Percentiles rank a stretch among this genome's conserved stretches.
phyloP scores from a whole-genome alignment of 1,140 invertebrate species.

The Atta cephalotes region DNA sequence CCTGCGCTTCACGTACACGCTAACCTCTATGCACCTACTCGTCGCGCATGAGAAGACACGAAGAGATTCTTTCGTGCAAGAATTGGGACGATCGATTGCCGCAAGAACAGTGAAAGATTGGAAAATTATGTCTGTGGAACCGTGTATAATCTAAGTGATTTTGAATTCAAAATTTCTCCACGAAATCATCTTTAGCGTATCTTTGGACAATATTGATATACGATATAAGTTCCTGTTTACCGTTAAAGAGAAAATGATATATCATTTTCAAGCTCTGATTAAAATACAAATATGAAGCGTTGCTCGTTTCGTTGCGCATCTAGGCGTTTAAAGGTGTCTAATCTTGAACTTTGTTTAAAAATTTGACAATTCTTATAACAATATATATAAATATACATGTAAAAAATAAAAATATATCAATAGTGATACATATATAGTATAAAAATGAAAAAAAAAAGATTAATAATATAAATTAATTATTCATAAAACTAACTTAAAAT shows the following conservation, averaged over 20 bases:
- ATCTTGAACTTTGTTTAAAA: background rate
- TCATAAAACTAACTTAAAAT: background rate
- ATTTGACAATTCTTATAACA: background rate
- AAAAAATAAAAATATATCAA: background rate
- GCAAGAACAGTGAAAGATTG: constrained; percentile 20
- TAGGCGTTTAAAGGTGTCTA: background rate
- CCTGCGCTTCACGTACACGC: background rate
- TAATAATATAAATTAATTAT: background rate
- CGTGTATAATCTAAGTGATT: background rate
- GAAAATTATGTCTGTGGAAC: constrained; percentile 8
- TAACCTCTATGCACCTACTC: constrained; percentile 15
- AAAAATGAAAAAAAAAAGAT: background rate
- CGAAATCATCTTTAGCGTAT: background rate
- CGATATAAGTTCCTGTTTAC: background rate
- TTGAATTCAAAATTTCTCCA: constrained; percentile 23
- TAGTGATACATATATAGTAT: background rate
- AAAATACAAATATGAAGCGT: background rate
- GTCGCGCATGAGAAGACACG: constrained; percentile 8
- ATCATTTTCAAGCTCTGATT: constrained; percentile 21
- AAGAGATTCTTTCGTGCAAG: constrained; percentile 18
- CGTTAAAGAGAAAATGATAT: constrained; percentile 4
- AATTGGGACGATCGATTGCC: constrained; percentile 18
- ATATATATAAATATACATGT: background rate
- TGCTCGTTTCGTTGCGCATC: background rate
- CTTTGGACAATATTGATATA: background rate